Conservation (phyloP, 1,140 invertebrate species). For the Trigoniulus corallinus region DNA sequence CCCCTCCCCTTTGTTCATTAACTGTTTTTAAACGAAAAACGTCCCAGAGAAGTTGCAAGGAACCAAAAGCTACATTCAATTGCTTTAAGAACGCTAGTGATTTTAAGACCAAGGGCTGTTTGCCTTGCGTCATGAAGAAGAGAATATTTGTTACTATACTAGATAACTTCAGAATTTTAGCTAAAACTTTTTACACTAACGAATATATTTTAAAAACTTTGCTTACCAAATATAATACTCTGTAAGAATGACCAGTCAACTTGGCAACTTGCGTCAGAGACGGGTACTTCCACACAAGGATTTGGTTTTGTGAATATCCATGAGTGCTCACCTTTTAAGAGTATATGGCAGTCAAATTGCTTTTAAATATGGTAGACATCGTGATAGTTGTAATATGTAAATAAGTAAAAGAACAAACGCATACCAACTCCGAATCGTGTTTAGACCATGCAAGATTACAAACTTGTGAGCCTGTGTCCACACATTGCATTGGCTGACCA, state of each 20-base stretch:
- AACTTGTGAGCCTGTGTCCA: conserved; percentile 95
- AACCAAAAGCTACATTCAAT: too few relatives aligned
- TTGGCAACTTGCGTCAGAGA: conserved; percentile 93
- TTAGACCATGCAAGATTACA: conserved; percentile 99
- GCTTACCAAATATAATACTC: conserved; percentile 76
- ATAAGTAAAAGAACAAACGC: neutral
- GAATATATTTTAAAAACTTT: conserved; percentile 1
- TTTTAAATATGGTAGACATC: neutral
- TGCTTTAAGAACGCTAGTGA: too few relatives aligned
- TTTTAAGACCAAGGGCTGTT: too few relatives aligned
- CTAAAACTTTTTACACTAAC: conserved; percentile 4
- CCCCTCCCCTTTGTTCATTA: too few relatives aligned
- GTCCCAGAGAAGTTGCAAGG: too few relatives aligned
- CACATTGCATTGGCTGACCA: conserved; percentile 95
- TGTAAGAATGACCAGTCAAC: conserved; percentile 91
- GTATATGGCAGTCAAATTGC: neutral
- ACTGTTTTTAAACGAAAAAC: too few relatives aligned
- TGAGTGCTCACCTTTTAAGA: conserved; percentile 65
- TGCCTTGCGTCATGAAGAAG: too few relatives aligned
- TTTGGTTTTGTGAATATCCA: conserved; percentile 99
- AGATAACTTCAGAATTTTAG: conserved; percentile 7
- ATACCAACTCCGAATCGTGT: conserved; percentile 88
- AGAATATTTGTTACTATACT: too few relatives aligned
- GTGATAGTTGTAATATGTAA: neutral
- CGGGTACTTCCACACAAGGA: conserved; percentile 98